Conservation (phyloP, 92 coral and sea anemone species). For the Actinostola sp. region DNA sequence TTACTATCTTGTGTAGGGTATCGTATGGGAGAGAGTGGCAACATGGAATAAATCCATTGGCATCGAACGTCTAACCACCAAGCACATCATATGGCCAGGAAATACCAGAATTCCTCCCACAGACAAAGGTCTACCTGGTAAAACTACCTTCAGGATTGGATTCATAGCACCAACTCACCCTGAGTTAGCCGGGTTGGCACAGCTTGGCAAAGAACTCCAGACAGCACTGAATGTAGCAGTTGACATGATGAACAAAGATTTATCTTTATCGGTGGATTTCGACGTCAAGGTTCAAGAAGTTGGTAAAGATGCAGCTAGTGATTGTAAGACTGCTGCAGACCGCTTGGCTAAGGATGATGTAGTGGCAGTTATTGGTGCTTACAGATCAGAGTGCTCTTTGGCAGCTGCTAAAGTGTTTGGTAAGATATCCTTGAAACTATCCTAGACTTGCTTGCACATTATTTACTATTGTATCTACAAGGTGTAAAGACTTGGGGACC, state of each 20-base stretch:
- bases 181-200: conserved; percentile 86
- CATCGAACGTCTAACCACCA: conserved; percentile 55
- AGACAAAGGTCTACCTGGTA: conserved; percentile 94
- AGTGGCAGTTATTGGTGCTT: conserved; percentile 95
- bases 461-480: too few species aligned
- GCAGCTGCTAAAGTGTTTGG: conserved; percentile 90
- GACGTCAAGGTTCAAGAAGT: conserved; percentile 81
- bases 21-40: conserved; percentile 73
- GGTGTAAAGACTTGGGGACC: too few species aligned
- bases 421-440: too few species aligned
- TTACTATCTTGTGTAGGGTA: conserved; percentile 40
- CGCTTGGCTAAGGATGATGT: conserved; percentile 87
- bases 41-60: conserved; percentile 88
- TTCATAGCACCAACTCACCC: conserved; percentile 91
- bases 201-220: conserved; percentile 85
- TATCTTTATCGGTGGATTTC: conserved; percentile 86
- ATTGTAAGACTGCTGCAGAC: conserved; percentile 85
- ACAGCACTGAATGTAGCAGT: conserved; percentile 86
- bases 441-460: too few species aligned
- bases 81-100: conserved; percentile 88
- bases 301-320: conserved; percentile 73
- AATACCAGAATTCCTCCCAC: conserved; percentile 84
- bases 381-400: conserved; percentile 87
- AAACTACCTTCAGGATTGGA: conserved; percentile 93
- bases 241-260: conserved; percentile 95